Evolutionary conservation across 2,888 invertebrate species (phyloP).

Genomic region (Dugesia japonica): DNA sequence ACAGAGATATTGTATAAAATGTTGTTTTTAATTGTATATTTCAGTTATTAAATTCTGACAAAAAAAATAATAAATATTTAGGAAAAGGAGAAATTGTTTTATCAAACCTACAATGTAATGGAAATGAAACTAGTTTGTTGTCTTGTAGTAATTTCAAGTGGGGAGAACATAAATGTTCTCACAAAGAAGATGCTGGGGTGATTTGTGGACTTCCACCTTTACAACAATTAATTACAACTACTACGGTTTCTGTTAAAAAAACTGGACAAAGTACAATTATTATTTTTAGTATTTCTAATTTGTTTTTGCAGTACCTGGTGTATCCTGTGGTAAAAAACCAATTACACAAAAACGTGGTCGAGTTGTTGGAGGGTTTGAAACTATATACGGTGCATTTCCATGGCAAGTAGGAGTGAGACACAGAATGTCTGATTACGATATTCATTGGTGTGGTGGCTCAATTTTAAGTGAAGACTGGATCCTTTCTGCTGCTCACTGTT

Average conservation of each 20-base stretch:
- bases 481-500: constrained; percentile 45
- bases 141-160: constrained; percentile 57
- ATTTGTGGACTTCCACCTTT: constrained; percentile 36
- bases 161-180: constrained; percentile 61
- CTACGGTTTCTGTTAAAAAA: constrained; percentile 10
- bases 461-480: constrained; percentile 41
- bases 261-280: background rate
- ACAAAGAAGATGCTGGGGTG: constrained; percentile 60
- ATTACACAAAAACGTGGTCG: background rate
- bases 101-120: constrained; percentile 52
- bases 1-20: background rate
- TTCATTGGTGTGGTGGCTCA: constrained; percentile 38
- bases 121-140: constrained; percentile 52
- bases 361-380: constrained; percentile 29
- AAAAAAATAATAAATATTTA: too few species aligned
- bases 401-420: constrained; percentile 34
- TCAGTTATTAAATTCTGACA: too few species aligned
- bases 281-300: background rate
- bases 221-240: background rate
- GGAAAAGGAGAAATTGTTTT: constrained; percentile 39
- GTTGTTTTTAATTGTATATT: too few species aligned
- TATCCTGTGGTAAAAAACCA: constrained; percentile 31
- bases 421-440: constrained; percentile 12
- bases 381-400: constrained; percentile 25
- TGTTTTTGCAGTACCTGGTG: background rate